A percentile compares a stretch with the other conserved stretches of the same genome.
Evolutionary conservation across 2,113 vertebrate genomes (phyloP).

Genomic region (Ictidomys tridecemlineatus): DNA sequence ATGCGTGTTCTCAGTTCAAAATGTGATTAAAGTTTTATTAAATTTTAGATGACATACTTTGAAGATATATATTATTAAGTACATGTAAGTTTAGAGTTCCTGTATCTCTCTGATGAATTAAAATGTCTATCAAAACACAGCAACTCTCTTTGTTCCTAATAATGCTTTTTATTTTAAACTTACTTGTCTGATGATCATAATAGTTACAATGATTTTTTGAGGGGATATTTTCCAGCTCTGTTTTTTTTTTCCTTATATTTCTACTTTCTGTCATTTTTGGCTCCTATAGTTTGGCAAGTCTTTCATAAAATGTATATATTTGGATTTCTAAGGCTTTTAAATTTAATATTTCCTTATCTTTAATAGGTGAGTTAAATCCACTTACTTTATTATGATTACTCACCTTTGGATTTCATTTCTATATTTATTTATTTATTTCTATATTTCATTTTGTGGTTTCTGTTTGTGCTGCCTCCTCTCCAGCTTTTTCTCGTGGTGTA

Average conservation of each 20-base stretch:
- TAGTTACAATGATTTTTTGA: neutral
- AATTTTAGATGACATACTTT: neutral
- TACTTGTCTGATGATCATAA: neutral
- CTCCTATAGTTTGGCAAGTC: neutral
- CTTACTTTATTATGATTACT: conserved; percentile 32
- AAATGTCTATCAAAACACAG: conserved; percentile 16
- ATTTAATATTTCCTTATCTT: conserved; percentile 5
- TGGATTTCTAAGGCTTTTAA: conserved; percentile 21
- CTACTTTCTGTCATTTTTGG: conserved; percentile 23
- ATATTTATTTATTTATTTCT: neutral
- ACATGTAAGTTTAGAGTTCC: neutral
- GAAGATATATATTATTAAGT: neutral
- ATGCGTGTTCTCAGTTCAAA: neutral
- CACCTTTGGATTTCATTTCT: neutral
- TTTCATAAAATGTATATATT: neutral
- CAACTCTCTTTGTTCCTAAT: conserved; percentile 6
- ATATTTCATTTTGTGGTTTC: neutral
- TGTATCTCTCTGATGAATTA: conserved; percentile 26
- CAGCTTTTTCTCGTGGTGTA: neutral
- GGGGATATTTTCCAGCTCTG: neutral
- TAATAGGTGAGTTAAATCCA: neutral
- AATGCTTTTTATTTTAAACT: conserved; percentile 32
- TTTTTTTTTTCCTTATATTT: neutral
- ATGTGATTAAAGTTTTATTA: neutral
- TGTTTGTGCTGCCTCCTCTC: neutral